Conservation (phyloP, 1,140 invertebrate genomes). For the Drosophila pandora region DNA sequence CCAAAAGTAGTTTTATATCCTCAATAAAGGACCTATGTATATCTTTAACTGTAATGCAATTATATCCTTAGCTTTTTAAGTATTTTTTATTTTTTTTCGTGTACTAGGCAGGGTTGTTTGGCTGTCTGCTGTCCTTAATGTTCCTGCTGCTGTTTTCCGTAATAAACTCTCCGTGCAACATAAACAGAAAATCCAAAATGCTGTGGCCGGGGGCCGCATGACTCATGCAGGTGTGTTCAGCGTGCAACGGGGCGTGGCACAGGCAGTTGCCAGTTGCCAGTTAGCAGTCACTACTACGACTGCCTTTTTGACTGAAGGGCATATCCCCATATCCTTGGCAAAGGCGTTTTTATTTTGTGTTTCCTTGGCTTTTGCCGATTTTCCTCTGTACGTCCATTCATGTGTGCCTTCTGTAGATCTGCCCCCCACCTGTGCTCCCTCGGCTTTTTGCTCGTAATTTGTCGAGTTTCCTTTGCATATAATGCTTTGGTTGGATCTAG, state of each 20-base stretch:
- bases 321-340: conserved; percentile 25
- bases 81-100: background rate
- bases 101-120: conserved; percentile 49
- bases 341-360: conserved; percentile 14
- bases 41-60: background rate
- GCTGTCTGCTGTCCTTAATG: conserved; percentile 44
- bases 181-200: conserved; percentile 59
- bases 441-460: conserved; percentile 60
- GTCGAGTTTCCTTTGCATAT: conserved; percentile 66
- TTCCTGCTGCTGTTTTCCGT: conserved; percentile 48
- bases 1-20: no score
- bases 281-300: background rate
- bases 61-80: background rate
- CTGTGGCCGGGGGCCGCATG: conserved; percentile 45
- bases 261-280: conserved; percentile 32
- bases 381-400: conserved; percentile 48
- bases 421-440: conserved; percentile 12
- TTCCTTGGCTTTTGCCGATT: conserved; percentile 50
- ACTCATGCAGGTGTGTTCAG: conserved; percentile 78
- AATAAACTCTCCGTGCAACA: conserved; percentile 68
- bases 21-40: no score
- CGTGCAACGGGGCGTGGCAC: conserved; percentile 56
- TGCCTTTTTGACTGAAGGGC: conserved; percentile 24
- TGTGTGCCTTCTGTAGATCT: conserved; percentile 22
- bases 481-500: conserved; percentile 17